Percentiles rank a stretch among this genome's conserved stretches.
phyloP scores from a whole-genome alignment of 2,113 vertebrate genomes.

The Antechinus stuartii region DNA sequence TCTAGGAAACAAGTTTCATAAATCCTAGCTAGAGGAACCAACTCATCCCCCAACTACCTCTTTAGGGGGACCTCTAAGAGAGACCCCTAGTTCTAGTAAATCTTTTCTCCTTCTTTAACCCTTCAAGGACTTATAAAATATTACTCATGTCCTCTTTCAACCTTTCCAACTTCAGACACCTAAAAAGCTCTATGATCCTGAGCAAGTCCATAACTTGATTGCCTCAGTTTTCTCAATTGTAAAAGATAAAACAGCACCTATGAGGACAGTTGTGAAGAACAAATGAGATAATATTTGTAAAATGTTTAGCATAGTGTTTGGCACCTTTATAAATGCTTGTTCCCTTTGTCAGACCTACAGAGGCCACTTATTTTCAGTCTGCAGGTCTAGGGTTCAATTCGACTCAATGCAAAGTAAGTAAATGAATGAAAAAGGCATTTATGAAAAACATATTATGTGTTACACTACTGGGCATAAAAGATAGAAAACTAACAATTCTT shows the following conservation, averaged over 20 bases:
- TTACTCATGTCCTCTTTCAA: background rate
- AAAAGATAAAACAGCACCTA: background rate
- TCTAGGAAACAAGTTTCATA: background rate
- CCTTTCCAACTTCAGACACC: background rate
- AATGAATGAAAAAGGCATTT: background rate
- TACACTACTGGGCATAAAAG: background rate
- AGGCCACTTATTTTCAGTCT: background rate
- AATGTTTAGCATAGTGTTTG: background rate
- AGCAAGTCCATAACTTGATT: background rate
- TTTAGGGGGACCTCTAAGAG: background rate
- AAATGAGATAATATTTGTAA: background rate
- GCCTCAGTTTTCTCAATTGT: background rate
- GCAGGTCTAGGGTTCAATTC: background rate
- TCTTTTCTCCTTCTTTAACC: background rate
- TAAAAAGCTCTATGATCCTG: background rate
- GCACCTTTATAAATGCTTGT: background rate
- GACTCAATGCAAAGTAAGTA: background rate
- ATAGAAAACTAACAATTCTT: background rate
- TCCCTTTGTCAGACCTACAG: background rate
- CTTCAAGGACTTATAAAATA: background rate
- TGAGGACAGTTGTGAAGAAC: background rate
- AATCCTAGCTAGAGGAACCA: background rate
- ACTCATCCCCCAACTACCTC: background rate
- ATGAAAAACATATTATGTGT: background rate
- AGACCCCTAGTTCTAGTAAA: background rate